These are phyloP conservation scores for Apoda limacodes DNA, from an alignment of 2,888 invertebrate species.

Conservation along the genomic window DNA sequence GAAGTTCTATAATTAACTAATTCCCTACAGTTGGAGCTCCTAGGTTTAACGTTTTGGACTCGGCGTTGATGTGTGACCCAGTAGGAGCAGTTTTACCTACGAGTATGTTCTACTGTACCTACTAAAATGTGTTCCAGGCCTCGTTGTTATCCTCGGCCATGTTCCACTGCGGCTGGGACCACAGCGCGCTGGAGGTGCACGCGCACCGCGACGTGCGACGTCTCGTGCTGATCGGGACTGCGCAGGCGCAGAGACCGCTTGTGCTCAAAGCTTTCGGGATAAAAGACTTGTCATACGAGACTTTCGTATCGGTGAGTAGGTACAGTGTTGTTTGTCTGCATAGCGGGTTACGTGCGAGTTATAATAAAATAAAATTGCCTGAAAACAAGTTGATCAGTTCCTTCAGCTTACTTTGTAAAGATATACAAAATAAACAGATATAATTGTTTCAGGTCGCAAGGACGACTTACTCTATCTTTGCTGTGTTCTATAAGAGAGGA, in stretches of 20 bases:
- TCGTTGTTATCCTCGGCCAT: conserved; percentile 46
- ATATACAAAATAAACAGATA: too few species aligned
- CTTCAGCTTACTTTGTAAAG: too few species aligned
- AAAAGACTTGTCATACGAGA: conserved; percentile 51
- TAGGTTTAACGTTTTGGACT: too few species aligned
- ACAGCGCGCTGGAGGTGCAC: conserved; percentile 29
- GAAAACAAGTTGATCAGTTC: conserved; percentile 5
- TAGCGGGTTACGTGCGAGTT: too few species aligned
- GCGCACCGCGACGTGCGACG: conserved; percentile 34
- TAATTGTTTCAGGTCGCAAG: conserved; percentile 48
- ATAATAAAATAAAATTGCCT: background rate
- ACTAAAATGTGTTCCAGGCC: too few species aligned
- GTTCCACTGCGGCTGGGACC: conserved; percentile 53
- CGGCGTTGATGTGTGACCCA: too few species aligned
- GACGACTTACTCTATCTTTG: conserved; percentile 55
- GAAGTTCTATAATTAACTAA: too few species aligned
- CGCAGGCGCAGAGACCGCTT: conserved; percentile 55
- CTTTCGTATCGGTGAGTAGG: conserved; percentile 57
- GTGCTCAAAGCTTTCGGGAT: conserved; percentile 59
- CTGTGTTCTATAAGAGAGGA: conserved; percentile 53
- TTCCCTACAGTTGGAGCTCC: too few species aligned
- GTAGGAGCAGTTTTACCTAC: too few species aligned
- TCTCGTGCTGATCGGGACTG: conserved; percentile 47
- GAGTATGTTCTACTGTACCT: too few species aligned
- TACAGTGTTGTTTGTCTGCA: too few species aligned